Evolutionary conservation across 2,888 invertebrate genomes (phyloP).

Genomic region (Minunthozetes semirufus): DNA sequence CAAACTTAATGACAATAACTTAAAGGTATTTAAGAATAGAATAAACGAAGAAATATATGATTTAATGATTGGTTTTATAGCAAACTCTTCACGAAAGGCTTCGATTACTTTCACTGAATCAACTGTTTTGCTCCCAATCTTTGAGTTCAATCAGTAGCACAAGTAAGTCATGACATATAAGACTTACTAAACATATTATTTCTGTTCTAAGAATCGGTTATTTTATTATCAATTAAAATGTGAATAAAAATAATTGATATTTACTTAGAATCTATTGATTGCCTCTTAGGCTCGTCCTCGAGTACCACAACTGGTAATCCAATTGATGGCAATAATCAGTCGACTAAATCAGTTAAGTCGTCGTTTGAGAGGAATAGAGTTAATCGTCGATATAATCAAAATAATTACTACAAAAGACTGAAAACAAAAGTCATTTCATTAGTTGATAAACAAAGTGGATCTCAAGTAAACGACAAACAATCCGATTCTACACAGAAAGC

Average conservation of each 20-base stretch:
- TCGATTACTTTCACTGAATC: background rate
- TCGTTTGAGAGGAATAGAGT: background rate
- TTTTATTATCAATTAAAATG: too few species aligned
- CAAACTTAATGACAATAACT: background rate
- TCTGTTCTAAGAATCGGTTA: too few species aligned
- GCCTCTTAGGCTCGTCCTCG: conserved; percentile 36
- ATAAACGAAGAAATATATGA: background rate
- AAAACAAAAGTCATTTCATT: conserved; percentile 15
- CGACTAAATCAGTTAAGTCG: conserved; percentile 49
- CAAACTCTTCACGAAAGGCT: conserved; percentile 15
- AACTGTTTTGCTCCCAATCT: background rate
- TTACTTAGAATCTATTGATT: background rate
- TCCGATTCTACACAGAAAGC: background rate
- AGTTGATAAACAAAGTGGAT: conserved; percentile 1
- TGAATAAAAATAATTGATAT: too few species aligned
- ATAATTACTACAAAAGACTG: conserved; percentile 14
- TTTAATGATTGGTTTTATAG: background rate
- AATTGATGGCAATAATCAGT: conserved; percentile 76
- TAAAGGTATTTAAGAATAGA: background rate
- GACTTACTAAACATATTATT: too few species aligned
- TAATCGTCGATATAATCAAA: background rate
- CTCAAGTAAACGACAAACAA: background rate
- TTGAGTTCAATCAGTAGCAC: background rate
- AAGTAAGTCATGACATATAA: background rate
- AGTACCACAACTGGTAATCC: conserved; percentile 61